These are phyloP conservation scores for Cheilosia vernalis DNA, from an alignment of 2,888 invertebrate genomes.

Conservation along the genomic window DNA sequence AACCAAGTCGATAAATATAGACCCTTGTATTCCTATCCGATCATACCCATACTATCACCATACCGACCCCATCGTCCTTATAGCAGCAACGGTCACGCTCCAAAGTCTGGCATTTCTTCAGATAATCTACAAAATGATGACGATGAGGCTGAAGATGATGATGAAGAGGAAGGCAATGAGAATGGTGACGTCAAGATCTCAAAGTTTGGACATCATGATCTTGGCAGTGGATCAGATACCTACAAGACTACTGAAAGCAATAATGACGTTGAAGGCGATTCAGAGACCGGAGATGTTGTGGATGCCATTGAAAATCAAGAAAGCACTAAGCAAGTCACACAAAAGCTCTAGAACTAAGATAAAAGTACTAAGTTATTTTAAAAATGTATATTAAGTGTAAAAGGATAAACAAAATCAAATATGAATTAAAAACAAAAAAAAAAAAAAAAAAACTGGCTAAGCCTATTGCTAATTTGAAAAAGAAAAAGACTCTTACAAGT, in stretches of 20 bases:
- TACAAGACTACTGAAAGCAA: slow-evolving; percentile 15
- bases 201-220: slow-evolving; percentile 18
- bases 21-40: slow-evolving; percentile 24
- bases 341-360: not conserved
- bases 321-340: not conserved
- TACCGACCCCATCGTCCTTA: not conserved
- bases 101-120: not conserved
- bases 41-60: slow-evolving; percentile 48
- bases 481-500: no score
- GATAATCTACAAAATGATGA: not conserved
- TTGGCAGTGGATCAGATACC: slow-evolving; percentile 1
- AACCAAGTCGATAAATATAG: not conserved
- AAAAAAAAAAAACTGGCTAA: not conserved
- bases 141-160: not conserved
- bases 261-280: slow-evolving; percentile 10
- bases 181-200: not conserved
- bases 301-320: not conserved
- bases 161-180: not conserved
- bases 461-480: not conserved
- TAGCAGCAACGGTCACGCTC: not conserved
- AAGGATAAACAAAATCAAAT: not conserved
- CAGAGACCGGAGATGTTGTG: slow-evolving; percentile 1
- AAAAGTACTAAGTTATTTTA: not conserved
- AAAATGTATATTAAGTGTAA: not conserved
- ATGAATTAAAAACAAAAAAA: not conserved